phyloP scores from a whole-genome alignment of 30 jellyfish, hydroid and myxozoan species.

The Rhopilema esculentum region DNA sequence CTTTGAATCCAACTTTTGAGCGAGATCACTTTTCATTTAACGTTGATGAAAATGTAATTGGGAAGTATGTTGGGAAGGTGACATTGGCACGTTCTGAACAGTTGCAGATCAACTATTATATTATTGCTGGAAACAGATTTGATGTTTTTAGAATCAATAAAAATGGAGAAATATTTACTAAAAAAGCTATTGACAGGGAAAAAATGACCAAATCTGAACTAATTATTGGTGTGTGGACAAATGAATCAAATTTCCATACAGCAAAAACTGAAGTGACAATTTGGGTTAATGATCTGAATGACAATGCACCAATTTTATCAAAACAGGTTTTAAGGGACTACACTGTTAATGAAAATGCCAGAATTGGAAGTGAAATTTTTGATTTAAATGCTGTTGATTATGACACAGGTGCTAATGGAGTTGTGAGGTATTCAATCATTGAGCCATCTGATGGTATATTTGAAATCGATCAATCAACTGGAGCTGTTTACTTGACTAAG shows the following conservation, averaged over 20 bases:
- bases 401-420: slow-evolving; percentile 71
- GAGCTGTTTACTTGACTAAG: slow-evolving; percentile 63
- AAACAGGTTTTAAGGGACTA: background rate
- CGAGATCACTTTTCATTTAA: slow-evolving; percentile 46
- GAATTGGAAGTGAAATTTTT: slow-evolving; percentile 15
- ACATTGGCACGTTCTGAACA: background rate
- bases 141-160: slow-evolving; percentile 32
- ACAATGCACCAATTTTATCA: slow-evolving; percentile 52
- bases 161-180: slow-evolving; percentile 53
- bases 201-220: background rate
- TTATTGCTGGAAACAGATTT: slow-evolving; percentile 54
- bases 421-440: slow-evolving; percentile 29
- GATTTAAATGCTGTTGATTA: slow-evolving; percentile 55
- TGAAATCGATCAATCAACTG: slow-evolving; percentile 67
- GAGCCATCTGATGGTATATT: slow-evolving; percentile 6
- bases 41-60: slow-evolving; percentile 57
- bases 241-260: slow-evolving; percentile 31
- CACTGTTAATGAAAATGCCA: slow-evolving; percentile 47
- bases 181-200: slow-evolving; percentile 65
- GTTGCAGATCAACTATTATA: background rate
- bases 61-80: slow-evolving; percentile 54
- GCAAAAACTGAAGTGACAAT: slow-evolving; percentile 39
- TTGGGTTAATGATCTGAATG: slow-evolving; percentile 69
- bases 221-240: slow-evolving; percentile 51
- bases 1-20: slow-evolving; percentile 26